A percentile compares a stretch with the other conserved stretches of the same genome.
phyloP scores from a whole-genome alignment of 1,140 invertebrate species.

The Camponotus vicinus region DNA sequence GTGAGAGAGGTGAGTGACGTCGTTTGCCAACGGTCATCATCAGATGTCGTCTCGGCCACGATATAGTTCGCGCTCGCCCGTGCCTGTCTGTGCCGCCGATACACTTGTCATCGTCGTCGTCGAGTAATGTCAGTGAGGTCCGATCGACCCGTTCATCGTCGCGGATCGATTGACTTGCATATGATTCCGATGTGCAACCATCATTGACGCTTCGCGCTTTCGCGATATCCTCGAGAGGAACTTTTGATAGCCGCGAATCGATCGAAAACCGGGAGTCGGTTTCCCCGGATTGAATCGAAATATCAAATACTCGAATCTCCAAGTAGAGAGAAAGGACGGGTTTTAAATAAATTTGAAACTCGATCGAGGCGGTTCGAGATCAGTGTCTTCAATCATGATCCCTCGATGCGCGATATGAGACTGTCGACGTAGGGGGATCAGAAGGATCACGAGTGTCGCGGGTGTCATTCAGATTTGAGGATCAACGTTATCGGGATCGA shows the following conservation, averaged over 20 bases:
- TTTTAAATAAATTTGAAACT: neutral
- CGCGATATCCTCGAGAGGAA: neutral
- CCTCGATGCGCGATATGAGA: conserved; percentile 60
- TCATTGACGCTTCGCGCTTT: neutral
- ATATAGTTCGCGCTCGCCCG: conserved; percentile 37
- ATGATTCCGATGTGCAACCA: conserved; percentile 22
- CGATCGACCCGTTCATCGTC: conserved; percentile 16
- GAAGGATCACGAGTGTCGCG: conserved; percentile 27
- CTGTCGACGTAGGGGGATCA: neutral
- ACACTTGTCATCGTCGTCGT: conserved; percentile 14
- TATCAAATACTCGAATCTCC: neutral
- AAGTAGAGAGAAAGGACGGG: neutral
- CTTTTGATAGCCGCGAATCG: neutral
- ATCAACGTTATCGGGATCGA: conserved; percentile 21
- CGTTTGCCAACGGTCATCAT: conserved; percentile 56
- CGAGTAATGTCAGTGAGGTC: neutral
- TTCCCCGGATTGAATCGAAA: neutral
- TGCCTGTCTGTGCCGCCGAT: conserved; percentile 31
- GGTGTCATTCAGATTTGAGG: conserved; percentile 3
- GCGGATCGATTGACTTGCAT: conserved; percentile 16
- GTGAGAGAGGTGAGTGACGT: conserved; percentile 56
- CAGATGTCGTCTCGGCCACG: conserved; percentile 57
- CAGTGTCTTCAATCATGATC: conserved; percentile 26
- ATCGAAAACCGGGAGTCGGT: neutral
- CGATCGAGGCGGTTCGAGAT: neutral